These are phyloP conservation scores for Turritopsis rubra DNA, from an alignment of 30 jellyfish, hydroid and myxozoan species.

Conservation along the genomic window DNA sequence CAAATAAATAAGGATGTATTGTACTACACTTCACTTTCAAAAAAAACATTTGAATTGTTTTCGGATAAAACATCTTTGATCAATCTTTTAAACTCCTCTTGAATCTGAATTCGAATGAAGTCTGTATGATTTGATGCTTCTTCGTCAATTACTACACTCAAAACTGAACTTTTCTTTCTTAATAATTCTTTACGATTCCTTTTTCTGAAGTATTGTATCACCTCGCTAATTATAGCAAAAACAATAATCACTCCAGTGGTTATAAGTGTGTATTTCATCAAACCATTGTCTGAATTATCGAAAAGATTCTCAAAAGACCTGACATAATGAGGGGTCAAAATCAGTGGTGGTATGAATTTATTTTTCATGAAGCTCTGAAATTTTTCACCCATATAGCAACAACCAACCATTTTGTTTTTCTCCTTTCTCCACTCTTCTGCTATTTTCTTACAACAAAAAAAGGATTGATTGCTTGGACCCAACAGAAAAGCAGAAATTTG, in stretches of 20 bases:
- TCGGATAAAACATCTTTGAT: background rate
- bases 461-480: background rate
- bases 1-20: too few species aligned
- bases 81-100: background rate
- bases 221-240: background rate
- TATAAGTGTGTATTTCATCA: background rate
- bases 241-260: background rate
- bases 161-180: background rate
- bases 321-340: background rate
- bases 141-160: background rate
- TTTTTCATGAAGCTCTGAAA: background rate
- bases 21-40: too few species aligned
- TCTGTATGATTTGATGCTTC: background rate
- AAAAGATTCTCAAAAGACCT: background rate
- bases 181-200: background rate
- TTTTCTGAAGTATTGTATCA: background rate
- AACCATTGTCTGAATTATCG: slow-evolving; percentile 4
- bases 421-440: too few species aligned
- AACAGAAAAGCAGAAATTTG: background rate
- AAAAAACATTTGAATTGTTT: too few species aligned
- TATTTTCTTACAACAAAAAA: too few species aligned
- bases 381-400: background rate
- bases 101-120: background rate
- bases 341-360: background rate
- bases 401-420: too few species aligned